These are phyloP conservation scores for Nemapogon koenigi DNA, from an alignment of 2,888 invertebrate species.

Conservation along the genomic window DNA sequence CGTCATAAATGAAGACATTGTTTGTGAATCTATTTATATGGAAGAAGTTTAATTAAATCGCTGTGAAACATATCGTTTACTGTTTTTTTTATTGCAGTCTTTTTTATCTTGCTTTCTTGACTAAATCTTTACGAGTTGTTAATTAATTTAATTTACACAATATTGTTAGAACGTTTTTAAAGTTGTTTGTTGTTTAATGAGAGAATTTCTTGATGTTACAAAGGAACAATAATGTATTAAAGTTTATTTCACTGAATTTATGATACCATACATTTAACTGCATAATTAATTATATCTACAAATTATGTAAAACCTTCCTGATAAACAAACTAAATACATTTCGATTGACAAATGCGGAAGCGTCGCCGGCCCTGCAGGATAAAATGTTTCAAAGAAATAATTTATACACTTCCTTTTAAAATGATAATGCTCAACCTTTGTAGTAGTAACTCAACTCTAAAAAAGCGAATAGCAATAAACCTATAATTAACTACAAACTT, in stretches of 20 bases:
- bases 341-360: too few species aligned
- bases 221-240: background rate
- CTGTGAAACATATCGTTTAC: constrained; percentile 9
- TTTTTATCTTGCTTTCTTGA: constrained; percentile 3
- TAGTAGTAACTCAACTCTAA: constrained; percentile 27
- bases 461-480: constrained; percentile 46
- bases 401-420: constrained; percentile 55
- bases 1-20: constrained; percentile 11
- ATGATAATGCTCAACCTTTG: constrained; percentile 57
- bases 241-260: background rate
- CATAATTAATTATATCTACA: background rate
- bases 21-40: constrained; percentile 3
- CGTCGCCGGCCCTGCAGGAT: too few species aligned
- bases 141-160: constrained; percentile 9
- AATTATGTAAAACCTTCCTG: background rate
- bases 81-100: constrained; percentile 6
- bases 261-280: background rate
- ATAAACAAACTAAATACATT: background rate
- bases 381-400: constrained; percentile 23
- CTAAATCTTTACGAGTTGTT: constrained; percentile 8
- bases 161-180: constrained; percentile 1
- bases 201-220: constrained; percentile 5
- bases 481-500: constrained; percentile 63
- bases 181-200: constrained; percentile 5
- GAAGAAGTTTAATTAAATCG: constrained; percentile 7